A percentile compares a stretch with the other conserved stretches of the same genome.
These are phyloP conservation scores for Trogon surrucura DNA, from an alignment of 2,113 vertebrate genomes.

Conservation along the genomic window DNA sequence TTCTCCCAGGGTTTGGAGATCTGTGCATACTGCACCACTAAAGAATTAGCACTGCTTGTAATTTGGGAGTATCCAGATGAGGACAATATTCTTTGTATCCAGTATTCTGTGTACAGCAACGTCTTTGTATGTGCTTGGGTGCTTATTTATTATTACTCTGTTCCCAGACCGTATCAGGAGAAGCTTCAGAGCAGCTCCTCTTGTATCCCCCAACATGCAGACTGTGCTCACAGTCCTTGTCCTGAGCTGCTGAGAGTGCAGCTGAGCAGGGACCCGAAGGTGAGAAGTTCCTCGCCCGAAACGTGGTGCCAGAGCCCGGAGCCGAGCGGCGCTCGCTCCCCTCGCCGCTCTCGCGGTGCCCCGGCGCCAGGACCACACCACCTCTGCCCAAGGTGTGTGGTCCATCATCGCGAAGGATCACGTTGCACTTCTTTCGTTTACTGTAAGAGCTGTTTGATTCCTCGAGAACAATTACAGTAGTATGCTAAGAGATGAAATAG, in stretches of 20 bases:
- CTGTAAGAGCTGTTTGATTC: conserved; percentile 53
- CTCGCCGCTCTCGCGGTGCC: background rate
- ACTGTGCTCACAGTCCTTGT: accelerated
- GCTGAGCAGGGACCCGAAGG: background rate
- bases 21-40: background rate
- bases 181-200: background rate
- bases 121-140: background rate
- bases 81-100: background rate
- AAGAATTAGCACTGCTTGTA: background rate
- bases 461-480: conserved; percentile 27
- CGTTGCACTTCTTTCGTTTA: conserved; percentile 42
- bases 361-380: background rate
- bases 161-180: background rate
- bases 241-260: background rate
- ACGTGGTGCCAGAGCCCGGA: background rate
- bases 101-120: background rate
- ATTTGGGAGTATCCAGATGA: background rate
- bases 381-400: conserved; percentile 34
- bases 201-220: accelerated
- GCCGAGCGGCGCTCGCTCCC: background rate
- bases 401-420: background rate
- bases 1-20: background rate
- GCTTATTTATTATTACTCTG: background rate
- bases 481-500: conserved; percentile 12
- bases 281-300: background rate